Conservation (phyloP, 2,113 vertebrate genomes). For the Hippolais icterina region DNA sequence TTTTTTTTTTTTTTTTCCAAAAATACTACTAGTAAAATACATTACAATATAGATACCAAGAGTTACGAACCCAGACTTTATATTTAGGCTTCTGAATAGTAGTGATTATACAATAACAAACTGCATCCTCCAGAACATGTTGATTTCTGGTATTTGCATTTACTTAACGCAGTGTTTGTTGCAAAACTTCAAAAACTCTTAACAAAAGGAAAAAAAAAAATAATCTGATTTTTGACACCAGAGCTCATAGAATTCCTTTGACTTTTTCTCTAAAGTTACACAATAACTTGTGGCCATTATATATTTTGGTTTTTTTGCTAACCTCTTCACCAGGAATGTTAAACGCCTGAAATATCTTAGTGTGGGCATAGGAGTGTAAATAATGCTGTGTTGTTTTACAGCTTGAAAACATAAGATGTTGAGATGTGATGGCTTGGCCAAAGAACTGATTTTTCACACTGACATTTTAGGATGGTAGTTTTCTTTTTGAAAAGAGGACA, state of each 20-base stretch:
- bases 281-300: not conserved
- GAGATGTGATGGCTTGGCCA: not conserved
- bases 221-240: not conserved
- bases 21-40: not conserved
- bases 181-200: not conserved
- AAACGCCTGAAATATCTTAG: not conserved
- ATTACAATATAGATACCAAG: not conserved
- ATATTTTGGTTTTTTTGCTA: not conserved
- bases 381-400: not conserved
- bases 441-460: not conserved
- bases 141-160: not conserved
- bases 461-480: not conserved
- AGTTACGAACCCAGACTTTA: not conserved
- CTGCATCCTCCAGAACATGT: not conserved
- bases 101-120: not conserved
- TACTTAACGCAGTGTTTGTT: not conserved
- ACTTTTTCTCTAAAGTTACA: not conserved
- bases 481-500: not conserved
- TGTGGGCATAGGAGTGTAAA: not conserved
- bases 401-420: not conserved
- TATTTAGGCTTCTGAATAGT: not conserved
- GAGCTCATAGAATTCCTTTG: not conserved
- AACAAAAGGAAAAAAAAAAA: not conserved
- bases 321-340: not conserved
- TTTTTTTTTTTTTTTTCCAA: too few relatives aligned